These are phyloP conservation scores for Gibbula magus DNA, from an alignment of 2,888 invertebrate species.

Conservation along the genomic window DNA sequence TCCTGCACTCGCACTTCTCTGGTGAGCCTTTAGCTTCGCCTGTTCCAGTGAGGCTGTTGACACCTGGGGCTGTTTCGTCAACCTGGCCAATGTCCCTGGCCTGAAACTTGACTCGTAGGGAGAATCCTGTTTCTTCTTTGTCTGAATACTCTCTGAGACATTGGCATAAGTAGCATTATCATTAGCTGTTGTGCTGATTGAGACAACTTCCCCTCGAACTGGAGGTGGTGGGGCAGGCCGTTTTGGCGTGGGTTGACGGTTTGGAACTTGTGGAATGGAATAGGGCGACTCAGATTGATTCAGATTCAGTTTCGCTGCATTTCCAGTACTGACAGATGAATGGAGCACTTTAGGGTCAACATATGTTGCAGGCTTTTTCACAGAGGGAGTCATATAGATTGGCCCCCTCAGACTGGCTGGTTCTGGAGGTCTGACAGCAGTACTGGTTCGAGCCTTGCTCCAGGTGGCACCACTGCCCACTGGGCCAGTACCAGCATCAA, in stretches of 20 bases:
- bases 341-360: conserved; percentile 22
- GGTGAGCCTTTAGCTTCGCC: conserved; percentile 45
- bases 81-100: conserved; percentile 88
- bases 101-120: conserved; percentile 85
- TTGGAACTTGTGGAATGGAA: conserved; percentile 52
- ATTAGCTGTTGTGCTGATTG: conserved; percentile 55
- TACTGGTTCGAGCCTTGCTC: conserved; percentile 22
- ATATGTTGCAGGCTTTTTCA: conserved; percentile 11
- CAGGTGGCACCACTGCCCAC: conserved; percentile 22
- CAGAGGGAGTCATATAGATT: not conserved
- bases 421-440: not conserved
- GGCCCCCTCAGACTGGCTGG: not conserved
- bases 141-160: conserved; percentile 57
- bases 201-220: conserved; percentile 47
- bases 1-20: conserved; percentile 45
- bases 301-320: conserved; percentile 1
- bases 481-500: not conserved
- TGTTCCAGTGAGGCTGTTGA: conserved; percentile 41
- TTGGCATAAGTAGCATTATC: conserved; percentile 67
- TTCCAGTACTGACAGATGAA: conserved; percentile 17
- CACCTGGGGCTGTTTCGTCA: conserved; percentile 91
- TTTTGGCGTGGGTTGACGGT: conserved; percentile 54
- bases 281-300: conserved; percentile 41
- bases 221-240: conserved; percentile 48
- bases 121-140: conserved; percentile 40